Conservation (phyloP, 92 coral and sea anemone species). For the Paramuricea clavata region DNA sequence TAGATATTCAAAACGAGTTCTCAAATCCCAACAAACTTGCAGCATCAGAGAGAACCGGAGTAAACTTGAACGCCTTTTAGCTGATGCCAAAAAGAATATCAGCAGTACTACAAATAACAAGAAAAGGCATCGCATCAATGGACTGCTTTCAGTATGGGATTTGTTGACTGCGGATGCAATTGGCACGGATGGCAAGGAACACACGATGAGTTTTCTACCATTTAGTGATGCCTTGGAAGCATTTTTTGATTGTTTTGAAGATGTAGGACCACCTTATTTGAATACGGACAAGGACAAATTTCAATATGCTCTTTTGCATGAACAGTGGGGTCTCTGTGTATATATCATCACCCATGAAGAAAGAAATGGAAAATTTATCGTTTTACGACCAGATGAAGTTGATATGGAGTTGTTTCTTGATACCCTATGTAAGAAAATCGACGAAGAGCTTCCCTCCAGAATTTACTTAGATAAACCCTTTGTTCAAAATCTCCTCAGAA, state of each 20-base stretch:
- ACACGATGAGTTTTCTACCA: not conserved
- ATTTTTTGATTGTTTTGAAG: not conserved
- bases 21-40: not conserved
- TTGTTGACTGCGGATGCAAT: not conserved
- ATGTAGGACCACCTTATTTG: not conserved
- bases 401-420: slow-evolving; percentile 10
- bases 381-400: not conserved
- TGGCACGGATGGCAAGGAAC: not conserved
- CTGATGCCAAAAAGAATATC: not conserved
- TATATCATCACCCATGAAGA: not conserved
- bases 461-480: slow-evolving; percentile 41
- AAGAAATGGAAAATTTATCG: not conserved
- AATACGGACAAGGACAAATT: slow-evolving; percentile 16
- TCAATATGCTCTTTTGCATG: not conserved
- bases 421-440: slow-evolving; percentile 33
- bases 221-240: not conserved
- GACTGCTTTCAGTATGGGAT: not conserved
- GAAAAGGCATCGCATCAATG: not conserved
- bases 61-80: not conserved
- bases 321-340: slow-evolving; percentile 1
- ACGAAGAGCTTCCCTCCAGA: slow-evolving; percentile 26
- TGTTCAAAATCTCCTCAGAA: slow-evolving; percentile 48
- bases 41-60: not conserved
- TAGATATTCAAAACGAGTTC: not conserved
- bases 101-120: not conserved